Evolutionary conservation across 2,888 invertebrate genomes (phyloP).

Genomic region (Drosophila macrospina): DNA sequence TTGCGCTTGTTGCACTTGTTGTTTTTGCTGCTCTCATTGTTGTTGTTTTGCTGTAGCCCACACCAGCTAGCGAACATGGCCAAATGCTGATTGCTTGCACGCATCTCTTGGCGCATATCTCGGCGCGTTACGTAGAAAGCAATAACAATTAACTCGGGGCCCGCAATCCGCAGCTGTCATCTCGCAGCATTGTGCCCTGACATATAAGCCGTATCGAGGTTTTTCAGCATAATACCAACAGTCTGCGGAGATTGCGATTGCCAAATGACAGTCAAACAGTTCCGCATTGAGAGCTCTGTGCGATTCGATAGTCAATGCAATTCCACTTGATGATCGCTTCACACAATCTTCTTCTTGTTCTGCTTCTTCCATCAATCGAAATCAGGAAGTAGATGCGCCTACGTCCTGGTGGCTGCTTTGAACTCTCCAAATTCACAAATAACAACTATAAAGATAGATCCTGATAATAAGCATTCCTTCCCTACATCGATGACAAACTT

Average conservation of each 20-base stretch:
- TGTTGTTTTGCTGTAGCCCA: constrained; percentile 49
- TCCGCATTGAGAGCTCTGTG: constrained; percentile 48
- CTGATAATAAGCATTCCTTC: too few species aligned
- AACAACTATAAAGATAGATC: too few species aligned
- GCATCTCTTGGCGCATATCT: constrained; percentile 71
- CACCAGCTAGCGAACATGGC: constrained; percentile 65
- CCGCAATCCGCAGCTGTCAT: constrained; percentile 42
- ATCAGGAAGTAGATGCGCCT: background rate
- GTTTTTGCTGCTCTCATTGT: constrained; percentile 21
- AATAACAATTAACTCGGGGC: constrained; percentile 39
- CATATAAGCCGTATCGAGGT: constrained; percentile 55
- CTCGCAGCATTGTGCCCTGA: constrained; percentile 43
- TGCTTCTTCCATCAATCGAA: background rate
- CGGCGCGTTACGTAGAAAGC: constrained; percentile 64
- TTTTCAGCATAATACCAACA: constrained; percentile 28
- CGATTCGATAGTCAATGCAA: constrained; percentile 5
- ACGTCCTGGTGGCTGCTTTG: background rate
- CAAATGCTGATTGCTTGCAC: constrained; percentile 74
- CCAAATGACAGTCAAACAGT: constrained; percentile 46
- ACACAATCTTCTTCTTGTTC: background rate
- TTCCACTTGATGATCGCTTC: background rate
- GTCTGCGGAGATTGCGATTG: constrained; percentile 48
- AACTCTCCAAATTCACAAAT: background rate
- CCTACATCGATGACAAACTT: too few species aligned
- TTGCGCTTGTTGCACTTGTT: background rate